Percentiles rank a stretch among this genome's conserved stretches.
These are phyloP conservation scores for Athalia cordata DNA, from an alignment of 2,888 invertebrate genomes.

Conservation along the genomic window DNA sequence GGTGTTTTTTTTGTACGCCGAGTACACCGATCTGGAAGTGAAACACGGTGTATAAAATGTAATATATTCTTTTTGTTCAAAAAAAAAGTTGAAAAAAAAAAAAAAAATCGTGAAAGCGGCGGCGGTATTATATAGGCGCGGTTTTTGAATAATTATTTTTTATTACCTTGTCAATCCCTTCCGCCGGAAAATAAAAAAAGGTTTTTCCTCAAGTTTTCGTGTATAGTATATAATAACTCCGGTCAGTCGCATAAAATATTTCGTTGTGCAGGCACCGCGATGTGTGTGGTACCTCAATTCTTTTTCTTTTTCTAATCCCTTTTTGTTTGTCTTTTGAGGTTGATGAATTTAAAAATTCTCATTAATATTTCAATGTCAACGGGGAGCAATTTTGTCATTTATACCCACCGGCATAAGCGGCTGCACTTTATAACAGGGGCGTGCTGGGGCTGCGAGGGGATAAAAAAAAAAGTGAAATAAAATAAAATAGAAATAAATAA, in stretches of 20 bases:
- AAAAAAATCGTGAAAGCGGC: too few species aligned
- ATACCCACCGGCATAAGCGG: conserved; percentile 51
- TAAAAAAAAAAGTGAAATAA: not conserved
- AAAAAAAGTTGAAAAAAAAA: too few species aligned
- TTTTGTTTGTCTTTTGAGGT: conserved; percentile 9
- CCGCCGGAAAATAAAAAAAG: not conserved
- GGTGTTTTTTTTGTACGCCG: too few species aligned
- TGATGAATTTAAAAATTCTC: conserved; percentile 53
- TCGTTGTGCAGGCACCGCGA: not conserved
- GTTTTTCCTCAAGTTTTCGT: not conserved
- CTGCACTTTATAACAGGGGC: not conserved
- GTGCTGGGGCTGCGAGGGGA: not conserved
- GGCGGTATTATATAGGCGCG: not conserved
- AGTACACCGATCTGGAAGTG: too few species aligned
- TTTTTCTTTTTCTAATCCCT: not conserved
- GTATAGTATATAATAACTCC: not conserved
- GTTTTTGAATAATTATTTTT: conserved; percentile 16
- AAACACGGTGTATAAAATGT: too few species aligned
- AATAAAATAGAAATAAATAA: not conserved
- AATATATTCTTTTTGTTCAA: too few species aligned
- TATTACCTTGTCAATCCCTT: conserved; percentile 31
- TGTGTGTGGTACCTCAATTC: not conserved
- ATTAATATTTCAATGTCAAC: conserved; percentile 68
- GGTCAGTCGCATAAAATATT: not conserved
- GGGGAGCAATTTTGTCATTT: conserved; percentile 65